A percentile compares a stretch with the other conserved stretches of the same genome.
These are phyloP conservation scores for Branchipolynoe longqiensis DNA, from an alignment of 2,888 invertebrate genomes.

Conservation along the genomic window DNA sequence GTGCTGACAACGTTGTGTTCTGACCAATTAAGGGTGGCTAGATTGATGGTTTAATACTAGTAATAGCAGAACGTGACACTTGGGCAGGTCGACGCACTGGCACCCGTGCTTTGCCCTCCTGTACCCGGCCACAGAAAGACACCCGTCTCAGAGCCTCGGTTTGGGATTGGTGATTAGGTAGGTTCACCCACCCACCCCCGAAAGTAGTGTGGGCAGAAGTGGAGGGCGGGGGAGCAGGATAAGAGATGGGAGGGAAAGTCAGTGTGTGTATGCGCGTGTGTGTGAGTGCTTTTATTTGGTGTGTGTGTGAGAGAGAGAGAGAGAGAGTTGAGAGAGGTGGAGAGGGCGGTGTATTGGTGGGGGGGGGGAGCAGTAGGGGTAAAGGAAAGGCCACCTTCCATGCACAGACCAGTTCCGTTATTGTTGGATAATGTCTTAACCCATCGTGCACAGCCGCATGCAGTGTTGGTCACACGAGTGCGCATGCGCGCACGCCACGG, in stretches of 20 bases:
- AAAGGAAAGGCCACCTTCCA: not conserved
- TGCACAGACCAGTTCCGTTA: not conserved
- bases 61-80: too few species aligned
- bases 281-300: too few species aligned
- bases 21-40: too few species aligned
- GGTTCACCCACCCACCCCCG: too few species aligned
- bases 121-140: too few species aligned
- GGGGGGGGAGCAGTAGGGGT: not conserved
- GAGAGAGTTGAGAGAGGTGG: not conserved
- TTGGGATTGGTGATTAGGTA: constrained; percentile 15
- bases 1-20: too few species aligned
- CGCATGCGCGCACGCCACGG: not conserved
- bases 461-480: not conserved
- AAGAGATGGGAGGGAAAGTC: too few species aligned
- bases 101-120: too few species aligned
- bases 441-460: not conserved
- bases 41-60: too few species aligned
- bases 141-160: not conserved
- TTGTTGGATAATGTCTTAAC: constrained; percentile 19
- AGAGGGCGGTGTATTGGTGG: not conserved
- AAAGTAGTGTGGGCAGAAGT: not conserved
- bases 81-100: too few species aligned
- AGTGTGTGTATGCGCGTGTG: too few species aligned
- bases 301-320: not conserved
- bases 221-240: not conserved